Conservation (phyloP, 2,888 invertebrate genomes). For the Therioaphis trifolii region DNA sequence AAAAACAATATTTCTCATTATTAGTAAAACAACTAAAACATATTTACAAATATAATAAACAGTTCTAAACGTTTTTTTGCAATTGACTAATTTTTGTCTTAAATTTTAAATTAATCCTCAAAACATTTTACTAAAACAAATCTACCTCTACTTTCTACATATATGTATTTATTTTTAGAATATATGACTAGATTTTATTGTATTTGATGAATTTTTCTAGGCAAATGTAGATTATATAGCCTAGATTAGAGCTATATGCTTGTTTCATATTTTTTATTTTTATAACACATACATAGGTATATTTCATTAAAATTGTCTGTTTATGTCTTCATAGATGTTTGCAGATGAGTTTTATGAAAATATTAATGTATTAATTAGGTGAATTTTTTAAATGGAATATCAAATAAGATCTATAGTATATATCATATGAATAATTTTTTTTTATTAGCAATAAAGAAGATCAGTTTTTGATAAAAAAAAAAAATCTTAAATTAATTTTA, state of each 20-base stretch:
- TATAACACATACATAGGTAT: constrained; percentile 32
- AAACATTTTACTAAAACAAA: constrained; percentile 41
- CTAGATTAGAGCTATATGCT: constrained; percentile 47
- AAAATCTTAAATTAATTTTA: not conserved
- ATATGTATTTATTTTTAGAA: constrained; percentile 56
- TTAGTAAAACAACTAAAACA: constrained; percentile 23
- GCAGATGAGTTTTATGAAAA: constrained; percentile 31
- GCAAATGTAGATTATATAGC: constrained; percentile 43
- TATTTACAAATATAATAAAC: not conserved
- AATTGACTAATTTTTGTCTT: not conserved
- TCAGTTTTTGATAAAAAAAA: constrained; percentile 25
- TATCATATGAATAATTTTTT: constrained; percentile 20
- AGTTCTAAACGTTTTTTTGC: constrained; percentile 26
- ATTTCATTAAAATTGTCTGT: no score
- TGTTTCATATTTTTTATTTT: constrained; percentile 61
- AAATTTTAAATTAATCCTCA: not conserved
- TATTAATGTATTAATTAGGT: constrained; percentile 8
- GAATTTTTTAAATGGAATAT: constrained; percentile 40
- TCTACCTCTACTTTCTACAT: constrained; percentile 48
- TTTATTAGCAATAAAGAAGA: constrained; percentile 28
- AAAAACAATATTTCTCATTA: constrained; percentile 25
- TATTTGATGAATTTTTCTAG: constrained; percentile 34
- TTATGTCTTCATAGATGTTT: constrained; percentile 3
- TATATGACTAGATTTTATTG: constrained; percentile 41
- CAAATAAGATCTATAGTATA: constrained; percentile 30